Evolutionary conservation across 2,888 invertebrate species (phyloP).

Genomic region (Pammene fasciana): DNA sequence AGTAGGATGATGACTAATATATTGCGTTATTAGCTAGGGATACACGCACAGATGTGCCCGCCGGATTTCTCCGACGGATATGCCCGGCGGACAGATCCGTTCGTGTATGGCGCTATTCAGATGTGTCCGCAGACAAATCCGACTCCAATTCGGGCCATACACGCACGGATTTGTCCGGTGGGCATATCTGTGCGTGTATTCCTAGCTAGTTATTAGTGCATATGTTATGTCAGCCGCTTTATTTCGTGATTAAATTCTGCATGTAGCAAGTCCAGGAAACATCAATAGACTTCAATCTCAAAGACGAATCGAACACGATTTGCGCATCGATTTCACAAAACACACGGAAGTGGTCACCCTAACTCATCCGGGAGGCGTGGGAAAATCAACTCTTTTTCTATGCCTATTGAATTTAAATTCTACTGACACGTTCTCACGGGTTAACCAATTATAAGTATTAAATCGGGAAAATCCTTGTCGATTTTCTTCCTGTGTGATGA

Average conservation of each 20-base stretch:
- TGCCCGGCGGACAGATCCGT: too few relatives aligned
- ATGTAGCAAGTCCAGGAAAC: conserved; percentile 9
- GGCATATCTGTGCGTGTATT: too few relatives aligned
- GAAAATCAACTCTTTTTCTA: conserved; percentile 40
- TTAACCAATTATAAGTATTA: conserved; percentile 36
- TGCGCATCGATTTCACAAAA: conserved; percentile 20
- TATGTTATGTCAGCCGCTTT: not conserved
- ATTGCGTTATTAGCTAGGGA: too few relatives aligned
- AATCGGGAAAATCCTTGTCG: conserved; percentile 38
- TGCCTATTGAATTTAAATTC: conserved; percentile 44
- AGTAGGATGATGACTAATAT: too few relatives aligned
- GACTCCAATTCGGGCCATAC: too few relatives aligned
- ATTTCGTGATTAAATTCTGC: conserved; percentile 1
- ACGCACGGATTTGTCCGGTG: too few relatives aligned
- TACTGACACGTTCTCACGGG: conserved; percentile 44
- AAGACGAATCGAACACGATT: conserved; percentile 34
- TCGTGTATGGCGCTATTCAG: too few relatives aligned
- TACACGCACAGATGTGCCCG: too few relatives aligned
- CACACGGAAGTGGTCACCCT: conserved; percentile 33
- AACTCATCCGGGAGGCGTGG: conserved; percentile 30
- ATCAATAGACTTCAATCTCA: conserved; percentile 30
- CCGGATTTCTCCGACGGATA: too few relatives aligned
- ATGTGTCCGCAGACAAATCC: too few relatives aligned
- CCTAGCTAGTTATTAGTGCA: not conserved
- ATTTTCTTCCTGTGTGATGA: conserved; percentile 29